phyloP scores from a whole-genome alignment of 2,113 vertebrate genomes.

The Salvelinus fontinalis region DNA sequence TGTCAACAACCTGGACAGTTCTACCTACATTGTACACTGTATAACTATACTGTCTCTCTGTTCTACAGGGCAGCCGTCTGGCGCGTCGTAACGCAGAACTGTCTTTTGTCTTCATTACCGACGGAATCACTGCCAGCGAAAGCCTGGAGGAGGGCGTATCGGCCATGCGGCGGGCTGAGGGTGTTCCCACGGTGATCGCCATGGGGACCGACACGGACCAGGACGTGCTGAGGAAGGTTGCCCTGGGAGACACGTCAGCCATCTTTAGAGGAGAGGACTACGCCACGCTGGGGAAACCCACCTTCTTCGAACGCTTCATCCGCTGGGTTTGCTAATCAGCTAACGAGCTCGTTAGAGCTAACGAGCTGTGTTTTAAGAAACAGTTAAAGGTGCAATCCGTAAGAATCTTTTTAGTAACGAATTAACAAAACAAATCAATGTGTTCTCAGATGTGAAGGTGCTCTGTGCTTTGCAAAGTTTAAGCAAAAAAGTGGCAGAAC shows the following conservation, averaged over 20 bases:
- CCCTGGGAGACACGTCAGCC: conserved; percentile 85
- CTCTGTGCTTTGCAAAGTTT: neutral
- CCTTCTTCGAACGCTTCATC: conserved; percentile 92
- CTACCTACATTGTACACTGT: neutral
- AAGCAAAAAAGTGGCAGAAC: neutral
- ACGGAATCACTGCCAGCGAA: conserved; percentile 82
- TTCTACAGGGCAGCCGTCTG: conserved; percentile 34
- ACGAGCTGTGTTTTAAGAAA: conserved; percentile 15
- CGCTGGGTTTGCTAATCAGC: conserved; percentile 70
- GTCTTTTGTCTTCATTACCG: conserved; percentile 92
- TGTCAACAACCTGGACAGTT: conserved; percentile 79
- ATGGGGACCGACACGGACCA: conserved; percentile 84
- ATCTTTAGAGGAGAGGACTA: conserved; percentile 88
- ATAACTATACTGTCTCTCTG: neutral
- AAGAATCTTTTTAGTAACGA: neutral
- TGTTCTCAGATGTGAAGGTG: neutral
- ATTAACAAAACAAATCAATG: neutral
- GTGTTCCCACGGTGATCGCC: conserved; percentile 87
- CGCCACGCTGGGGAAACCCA: conserved; percentile 74
- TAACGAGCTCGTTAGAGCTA: neutral
- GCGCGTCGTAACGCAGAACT: conserved; percentile 85
- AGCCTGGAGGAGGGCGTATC: conserved; percentile 86
- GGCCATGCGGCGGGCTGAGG: conserved; percentile 88
- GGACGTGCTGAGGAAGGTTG: conserved; percentile 84
- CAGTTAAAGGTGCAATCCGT: conserved; percentile 28